These are phyloP conservation scores for Yponomeuta cagnagella DNA, from an alignment of 2,888 invertebrate species.

Conservation along the genomic window DNA sequence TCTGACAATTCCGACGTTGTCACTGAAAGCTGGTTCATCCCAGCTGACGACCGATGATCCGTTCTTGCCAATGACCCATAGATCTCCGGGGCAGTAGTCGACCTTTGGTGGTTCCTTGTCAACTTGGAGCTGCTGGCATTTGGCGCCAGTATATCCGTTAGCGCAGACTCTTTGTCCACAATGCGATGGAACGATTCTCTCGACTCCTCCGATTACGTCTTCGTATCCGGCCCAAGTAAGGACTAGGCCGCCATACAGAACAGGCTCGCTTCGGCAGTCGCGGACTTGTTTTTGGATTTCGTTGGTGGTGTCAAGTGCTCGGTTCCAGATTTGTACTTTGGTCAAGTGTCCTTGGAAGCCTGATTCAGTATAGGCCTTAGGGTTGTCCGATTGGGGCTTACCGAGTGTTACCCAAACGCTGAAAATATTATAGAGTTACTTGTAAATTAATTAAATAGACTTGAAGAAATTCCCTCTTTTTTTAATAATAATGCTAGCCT, in stretches of 20 bases:
- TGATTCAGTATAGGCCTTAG: slow-evolving; percentile 88
- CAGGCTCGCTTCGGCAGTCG: slow-evolving; percentile 94
- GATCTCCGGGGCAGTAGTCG: slow-evolving; percentile 93
- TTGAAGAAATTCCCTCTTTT: too few relatives aligned
- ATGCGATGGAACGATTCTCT: slow-evolving; percentile 91
- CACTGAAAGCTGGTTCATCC: slow-evolving; percentile 94
- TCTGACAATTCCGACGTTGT: slow-evolving; percentile 88
- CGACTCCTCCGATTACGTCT: slow-evolving; percentile 90
- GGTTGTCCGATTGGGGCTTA: slow-evolving; percentile 87
- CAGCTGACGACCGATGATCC: slow-evolving; percentile 92
- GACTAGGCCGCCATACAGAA: slow-evolving; percentile 88
- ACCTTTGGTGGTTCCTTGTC: slow-evolving; percentile 92
- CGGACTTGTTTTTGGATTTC: slow-evolving; percentile 96
- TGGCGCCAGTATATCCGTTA: slow-evolving; percentile 88
- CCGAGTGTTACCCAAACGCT: slow-evolving; percentile 95
- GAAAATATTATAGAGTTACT: slow-evolving; percentile 33
- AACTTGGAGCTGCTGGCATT: slow-evolving; percentile 88
- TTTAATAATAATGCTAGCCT: too few relatives aligned
- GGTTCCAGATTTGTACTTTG: slow-evolving; percentile 95
- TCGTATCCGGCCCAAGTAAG: slow-evolving; percentile 97
- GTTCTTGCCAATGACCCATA: slow-evolving; percentile 95
- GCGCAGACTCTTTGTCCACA: slow-evolving; percentile 94
- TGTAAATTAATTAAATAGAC: not conserved
- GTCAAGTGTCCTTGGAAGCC: slow-evolving; percentile 98
- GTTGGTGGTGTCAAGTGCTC: slow-evolving; percentile 91